Percentiles rank a stretch among this genome's conserved stretches.
Evolutionary conservation across 2,797 vertebrate genomes (phyloP).

Genomic region (Chanos chanos): DNA sequence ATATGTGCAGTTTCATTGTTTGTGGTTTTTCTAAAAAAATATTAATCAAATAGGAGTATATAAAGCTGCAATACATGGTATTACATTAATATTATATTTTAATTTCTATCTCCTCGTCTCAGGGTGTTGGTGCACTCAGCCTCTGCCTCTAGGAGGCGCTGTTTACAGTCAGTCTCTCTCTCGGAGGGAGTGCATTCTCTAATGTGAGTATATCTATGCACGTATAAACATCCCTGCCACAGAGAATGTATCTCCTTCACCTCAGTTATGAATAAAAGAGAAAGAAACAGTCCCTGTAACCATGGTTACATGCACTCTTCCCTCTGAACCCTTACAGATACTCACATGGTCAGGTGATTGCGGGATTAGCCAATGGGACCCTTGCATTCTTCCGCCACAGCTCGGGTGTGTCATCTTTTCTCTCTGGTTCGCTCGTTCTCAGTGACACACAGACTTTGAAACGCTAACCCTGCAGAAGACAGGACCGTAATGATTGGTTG

Average conservation of each 20-base stretch:
- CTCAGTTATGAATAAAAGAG: background rate
- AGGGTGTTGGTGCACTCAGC: constrained; percentile 76
- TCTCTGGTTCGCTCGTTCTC: background rate
- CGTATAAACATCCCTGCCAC: background rate
- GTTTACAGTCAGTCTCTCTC: constrained; percentile 70
- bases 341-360: constrained; percentile 69
- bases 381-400: constrained; percentile 74
- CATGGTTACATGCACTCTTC: background rate
- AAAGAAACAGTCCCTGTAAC: background rate
- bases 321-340: constrained; percentile 54
- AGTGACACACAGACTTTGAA: background rate
- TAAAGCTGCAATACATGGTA: background rate
- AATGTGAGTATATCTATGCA: constrained; percentile 66
- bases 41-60: no score
- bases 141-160: constrained; percentile 60
- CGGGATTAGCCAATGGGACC: constrained; percentile 76
- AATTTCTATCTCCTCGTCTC: constrained; percentile 7
- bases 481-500: background rate
- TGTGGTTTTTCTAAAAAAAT: background rate
- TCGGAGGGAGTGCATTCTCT: constrained; percentile 78
- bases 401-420: constrained; percentile 55
- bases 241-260: background rate
- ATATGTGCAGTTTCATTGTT: background rate
- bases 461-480: background rate
- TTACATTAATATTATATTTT: background rate